Evolutionary conservation across 2,888 invertebrate genomes (phyloP), one percentile per base, ranked within the genome.

Genomic region (Synanthedon tipuliformis): DNA sequence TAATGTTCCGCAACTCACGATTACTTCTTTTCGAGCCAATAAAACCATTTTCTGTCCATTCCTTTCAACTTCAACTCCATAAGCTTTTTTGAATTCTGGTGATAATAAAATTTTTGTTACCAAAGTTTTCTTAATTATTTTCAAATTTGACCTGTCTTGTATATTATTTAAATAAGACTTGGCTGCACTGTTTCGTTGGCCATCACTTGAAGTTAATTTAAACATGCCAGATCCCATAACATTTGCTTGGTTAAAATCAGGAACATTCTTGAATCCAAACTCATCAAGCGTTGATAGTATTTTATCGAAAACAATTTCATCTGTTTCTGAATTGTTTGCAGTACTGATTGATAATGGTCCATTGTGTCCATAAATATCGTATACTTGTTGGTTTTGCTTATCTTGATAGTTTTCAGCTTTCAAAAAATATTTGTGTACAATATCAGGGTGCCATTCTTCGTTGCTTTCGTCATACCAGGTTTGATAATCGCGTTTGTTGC

Each of bases 381-480:
- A 61, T 3, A 76, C 56, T 0, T 52, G n/a, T 4, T 56, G 56
- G 59, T 74, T 60, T 41, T 61, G 58, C 11, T 69, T 53, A 49
- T 74, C 64, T 58, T 81, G 75, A 12, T 76, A 62, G 56, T 81
- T 85, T 71, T 91, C 88, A 0, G 82, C 78, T 61, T 89, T 90
- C 18, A 78, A 81, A 13, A 81, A 88, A 58, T 88, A 90, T 4
- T 78, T 61, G 0, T 71, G 57, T 2, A 89, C 85, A 13, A 87
- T 78, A 3, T 86, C 64, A 59, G 89, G 89, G 15, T 75, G 73
- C 91, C 91, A 91, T 7, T 89, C 88, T 0, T 61, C 50, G 54
- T 90, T 90, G 2, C 90, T 90, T n/a, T 71, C 66, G 0, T 74
- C 64, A 11, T 77, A 78, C 91, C 91, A 91, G 16, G 66, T 65